These are phyloP conservation scores for Redunca redunca DNA, from an alignment of 2,113 vertebrate species.

Conservation along the genomic window DNA sequence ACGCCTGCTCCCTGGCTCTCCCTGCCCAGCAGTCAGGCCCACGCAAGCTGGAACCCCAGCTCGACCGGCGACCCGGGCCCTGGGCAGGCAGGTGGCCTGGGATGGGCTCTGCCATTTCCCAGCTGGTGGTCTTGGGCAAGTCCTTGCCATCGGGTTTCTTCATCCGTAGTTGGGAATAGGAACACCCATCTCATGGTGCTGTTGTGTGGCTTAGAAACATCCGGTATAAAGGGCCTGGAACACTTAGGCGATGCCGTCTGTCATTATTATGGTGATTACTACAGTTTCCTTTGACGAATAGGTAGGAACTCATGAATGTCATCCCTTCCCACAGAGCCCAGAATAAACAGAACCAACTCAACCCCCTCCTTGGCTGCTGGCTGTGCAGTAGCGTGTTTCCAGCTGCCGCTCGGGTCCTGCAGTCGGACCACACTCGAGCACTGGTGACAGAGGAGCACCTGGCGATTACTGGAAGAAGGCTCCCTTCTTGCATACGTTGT, in stretches of 20 bases:
- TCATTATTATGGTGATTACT: fast-evolving
- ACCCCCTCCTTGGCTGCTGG: background rate
- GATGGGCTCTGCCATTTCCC: background rate
- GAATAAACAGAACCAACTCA: background rate
- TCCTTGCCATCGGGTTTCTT: background rate
- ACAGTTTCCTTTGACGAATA: background rate
- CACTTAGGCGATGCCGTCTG: fast-evolving
- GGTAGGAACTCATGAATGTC: background rate
- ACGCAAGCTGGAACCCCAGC: fast-evolving
- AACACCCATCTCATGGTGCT: background rate
- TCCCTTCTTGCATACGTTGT: background rate
- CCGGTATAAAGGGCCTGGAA: background rate
- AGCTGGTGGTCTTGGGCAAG: background rate
- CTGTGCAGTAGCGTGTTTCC: fast-evolving
- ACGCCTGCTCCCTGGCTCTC: fast-evolving
- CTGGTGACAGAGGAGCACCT: background rate
- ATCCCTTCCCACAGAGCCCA: background rate
- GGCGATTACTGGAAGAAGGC: fast-evolving
- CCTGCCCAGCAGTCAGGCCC: fast-evolving
- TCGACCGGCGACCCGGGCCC: fast-evolving
- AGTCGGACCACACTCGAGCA: fast-evolving
- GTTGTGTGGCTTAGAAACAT: background rate
- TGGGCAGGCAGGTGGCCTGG: background rate
- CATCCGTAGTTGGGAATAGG: background rate
- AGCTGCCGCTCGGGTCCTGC: background rate